phyloP scores from a whole-genome alignment of 2,888 invertebrate genomes.

The Strigamia maritima region DNA sequence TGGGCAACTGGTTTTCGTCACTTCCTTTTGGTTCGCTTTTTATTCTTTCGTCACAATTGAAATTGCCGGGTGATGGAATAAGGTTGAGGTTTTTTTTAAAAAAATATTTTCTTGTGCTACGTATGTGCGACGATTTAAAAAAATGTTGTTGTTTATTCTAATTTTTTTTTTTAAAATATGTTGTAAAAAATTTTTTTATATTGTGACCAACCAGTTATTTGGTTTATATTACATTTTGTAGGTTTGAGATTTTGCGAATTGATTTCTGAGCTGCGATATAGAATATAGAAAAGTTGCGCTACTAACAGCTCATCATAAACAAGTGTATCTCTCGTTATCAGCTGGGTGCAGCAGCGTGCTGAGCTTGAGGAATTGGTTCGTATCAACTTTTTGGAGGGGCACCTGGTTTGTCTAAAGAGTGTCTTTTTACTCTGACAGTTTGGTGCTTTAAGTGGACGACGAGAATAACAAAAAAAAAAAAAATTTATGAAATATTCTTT shows the following conservation, averaged over 20 bases:
- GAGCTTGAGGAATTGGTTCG: conserved; percentile 17
- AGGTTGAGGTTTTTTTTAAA: background rate
- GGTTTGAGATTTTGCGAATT: conserved; percentile 3
- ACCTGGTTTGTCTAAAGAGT: conserved; percentile 12
- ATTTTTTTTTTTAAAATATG: background rate
- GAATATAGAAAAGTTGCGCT: conserved; percentile 16
- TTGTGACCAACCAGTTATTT: background rate
- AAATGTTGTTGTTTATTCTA: background rate
- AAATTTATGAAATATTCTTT: background rate
- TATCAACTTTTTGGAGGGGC: conserved; percentile 8
- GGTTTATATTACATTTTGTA: background rate
- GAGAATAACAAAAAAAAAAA: background rate
- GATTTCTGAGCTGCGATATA: conserved; percentile 16
- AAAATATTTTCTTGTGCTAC: too few species aligned
- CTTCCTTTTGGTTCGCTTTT: background rate
- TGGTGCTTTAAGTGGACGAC: background rate
- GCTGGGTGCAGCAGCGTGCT: conserved; percentile 16
- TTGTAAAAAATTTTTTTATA: background rate
- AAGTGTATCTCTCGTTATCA: conserved; percentile 23
- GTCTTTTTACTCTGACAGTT: background rate
- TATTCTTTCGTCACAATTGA: background rate
- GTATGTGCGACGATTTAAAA: too few species aligned
- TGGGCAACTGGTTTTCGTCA: conserved; percentile 20
- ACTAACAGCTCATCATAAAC: conserved; percentile 16
- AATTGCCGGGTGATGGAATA: background rate